phyloP scores from a whole-genome alignment of 2,113 vertebrate genomes.

The Lophotis ruficrista region DNA sequence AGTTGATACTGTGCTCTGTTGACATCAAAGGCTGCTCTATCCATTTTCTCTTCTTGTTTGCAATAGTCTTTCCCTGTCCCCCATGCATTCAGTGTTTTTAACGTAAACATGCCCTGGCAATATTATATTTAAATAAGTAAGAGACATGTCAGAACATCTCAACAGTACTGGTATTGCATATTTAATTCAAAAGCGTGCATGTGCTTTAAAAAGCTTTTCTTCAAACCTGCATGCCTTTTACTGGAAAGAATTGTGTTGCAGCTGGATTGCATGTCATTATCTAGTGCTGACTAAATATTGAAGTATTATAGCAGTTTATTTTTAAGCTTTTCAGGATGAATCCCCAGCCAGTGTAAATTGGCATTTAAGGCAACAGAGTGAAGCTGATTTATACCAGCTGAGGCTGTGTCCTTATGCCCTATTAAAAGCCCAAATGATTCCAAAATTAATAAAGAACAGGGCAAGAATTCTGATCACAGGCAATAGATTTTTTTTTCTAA shows the following conservation, averaged over 20 bases:
- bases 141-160: conserved; percentile 20
- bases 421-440: neutral
- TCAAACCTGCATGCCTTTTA: conserved; percentile 11
- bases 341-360: conserved; percentile 59
- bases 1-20: neutral
- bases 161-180: conserved; percentile 47
- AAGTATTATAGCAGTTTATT: neutral
- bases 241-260: neutral
- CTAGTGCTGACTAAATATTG: conserved; percentile 23
- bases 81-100: neutral
- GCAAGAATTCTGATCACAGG: neutral
- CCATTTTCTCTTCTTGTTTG: neutral
- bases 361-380: conserved; percentile 61
- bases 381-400: conserved; percentile 67
- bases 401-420: conserved; percentile 40
- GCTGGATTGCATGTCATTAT: neutral
- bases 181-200: conserved; percentile 58
- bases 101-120: conserved; percentile 41
- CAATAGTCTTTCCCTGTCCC: neutral
- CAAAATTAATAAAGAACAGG: conserved; percentile 31
- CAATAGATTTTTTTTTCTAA: neutral
- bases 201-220: conserved; percentile 49
- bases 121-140: conserved; percentile 10
- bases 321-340: conserved; percentile 31
- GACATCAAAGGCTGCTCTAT: conserved; percentile 7